Percentiles rank a stretch among this genome's conserved stretches.
phyloP scores from a whole-genome alignment of 2,888 invertebrate genomes.

The Sarcophaga caerulescens region DNA sequence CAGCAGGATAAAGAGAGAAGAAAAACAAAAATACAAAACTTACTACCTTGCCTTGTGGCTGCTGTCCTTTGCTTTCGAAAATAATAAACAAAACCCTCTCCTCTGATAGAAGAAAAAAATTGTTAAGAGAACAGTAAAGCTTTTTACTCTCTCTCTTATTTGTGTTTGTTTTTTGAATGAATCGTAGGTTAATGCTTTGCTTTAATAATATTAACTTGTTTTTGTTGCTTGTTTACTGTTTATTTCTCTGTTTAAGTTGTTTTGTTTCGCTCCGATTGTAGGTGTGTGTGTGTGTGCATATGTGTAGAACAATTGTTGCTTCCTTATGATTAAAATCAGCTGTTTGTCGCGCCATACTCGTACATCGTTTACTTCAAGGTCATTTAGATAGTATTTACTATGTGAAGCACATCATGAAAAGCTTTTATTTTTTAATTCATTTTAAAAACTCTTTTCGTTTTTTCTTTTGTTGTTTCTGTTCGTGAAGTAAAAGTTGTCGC shows the following conservation, averaged over 20 bases:
- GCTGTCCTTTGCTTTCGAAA: not conserved
- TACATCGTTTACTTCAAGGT: conserved; percentile 42
- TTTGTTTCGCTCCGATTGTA: too few species aligned
- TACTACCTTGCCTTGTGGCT: not conserved
- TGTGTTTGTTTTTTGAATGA: too few species aligned
- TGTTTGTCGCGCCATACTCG: conserved; percentile 29
- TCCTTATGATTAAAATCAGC: conserved; percentile 51
- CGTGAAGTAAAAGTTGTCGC: not conserved
- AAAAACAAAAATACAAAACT: not conserved
- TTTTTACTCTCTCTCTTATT: too few species aligned
- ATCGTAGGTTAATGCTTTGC: not conserved
- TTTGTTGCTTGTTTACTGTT: not conserved
- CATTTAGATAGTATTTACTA: conserved; percentile 28
- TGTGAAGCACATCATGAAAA: not conserved
- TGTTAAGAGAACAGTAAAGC: too few species aligned
- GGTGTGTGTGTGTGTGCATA: not conserved
- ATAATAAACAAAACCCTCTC: not conserved
- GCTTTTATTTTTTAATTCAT: not conserved
- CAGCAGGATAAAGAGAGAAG: not conserved
- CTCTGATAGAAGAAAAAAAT: not conserved
- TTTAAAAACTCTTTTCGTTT: too few species aligned
- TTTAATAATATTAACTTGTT: not conserved
- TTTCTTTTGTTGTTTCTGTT: not conserved
- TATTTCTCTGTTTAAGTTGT: not conserved
- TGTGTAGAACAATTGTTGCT: conserved; percentile 61